Conservation (phyloP, 2,113 vertebrate species). For the Lipophrys pholis region DNA sequence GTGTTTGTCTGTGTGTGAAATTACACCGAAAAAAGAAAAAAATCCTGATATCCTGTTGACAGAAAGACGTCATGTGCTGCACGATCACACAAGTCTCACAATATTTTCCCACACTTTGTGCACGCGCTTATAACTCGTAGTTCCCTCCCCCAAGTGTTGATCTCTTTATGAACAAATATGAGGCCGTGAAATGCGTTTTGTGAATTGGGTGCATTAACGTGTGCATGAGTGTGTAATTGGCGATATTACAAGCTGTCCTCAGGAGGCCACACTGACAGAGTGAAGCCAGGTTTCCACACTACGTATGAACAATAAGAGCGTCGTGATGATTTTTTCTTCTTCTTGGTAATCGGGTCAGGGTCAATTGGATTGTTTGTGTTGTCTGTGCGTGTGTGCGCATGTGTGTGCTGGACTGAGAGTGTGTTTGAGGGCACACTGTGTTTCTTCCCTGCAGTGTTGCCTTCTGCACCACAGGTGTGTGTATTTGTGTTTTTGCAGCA, state of each 20-base stretch:
- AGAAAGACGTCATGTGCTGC: no score
- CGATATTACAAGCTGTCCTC: constrained; percentile 13
- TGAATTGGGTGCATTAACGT: not conserved
- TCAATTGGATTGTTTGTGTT: constrained; percentile 51
- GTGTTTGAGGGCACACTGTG: constrained; percentile 18
- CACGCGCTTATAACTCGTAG: no score
- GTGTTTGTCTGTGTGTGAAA: no score
- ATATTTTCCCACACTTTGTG: no score
- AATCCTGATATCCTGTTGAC: no score
- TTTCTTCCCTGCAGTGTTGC: constrained; percentile 53
- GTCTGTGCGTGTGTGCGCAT: not conserved
- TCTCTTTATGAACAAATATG: no score
- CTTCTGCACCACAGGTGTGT: constrained; percentile 67
- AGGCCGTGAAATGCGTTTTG: not conserved
- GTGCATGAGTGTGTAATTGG: constrained; percentile 3
- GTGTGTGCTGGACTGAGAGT: constrained; percentile 17
- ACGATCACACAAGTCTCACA: no score
- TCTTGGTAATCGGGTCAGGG: constrained; percentile 71
- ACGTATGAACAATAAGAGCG: constrained; percentile 54
- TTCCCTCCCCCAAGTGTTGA: no score
- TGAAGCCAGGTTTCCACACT: constrained; percentile 25
- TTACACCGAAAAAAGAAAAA: no score
- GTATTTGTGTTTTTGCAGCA: not conserved
- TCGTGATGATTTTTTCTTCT: constrained; percentile 49
- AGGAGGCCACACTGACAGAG: constrained; percentile 27